A percentile compares a stretch with the other conserved stretches of the same genome.
These are phyloP conservation scores for Ahaetulla prasina DNA, from an alignment of 2,113 vertebrate species.

Conservation along the genomic window DNA sequence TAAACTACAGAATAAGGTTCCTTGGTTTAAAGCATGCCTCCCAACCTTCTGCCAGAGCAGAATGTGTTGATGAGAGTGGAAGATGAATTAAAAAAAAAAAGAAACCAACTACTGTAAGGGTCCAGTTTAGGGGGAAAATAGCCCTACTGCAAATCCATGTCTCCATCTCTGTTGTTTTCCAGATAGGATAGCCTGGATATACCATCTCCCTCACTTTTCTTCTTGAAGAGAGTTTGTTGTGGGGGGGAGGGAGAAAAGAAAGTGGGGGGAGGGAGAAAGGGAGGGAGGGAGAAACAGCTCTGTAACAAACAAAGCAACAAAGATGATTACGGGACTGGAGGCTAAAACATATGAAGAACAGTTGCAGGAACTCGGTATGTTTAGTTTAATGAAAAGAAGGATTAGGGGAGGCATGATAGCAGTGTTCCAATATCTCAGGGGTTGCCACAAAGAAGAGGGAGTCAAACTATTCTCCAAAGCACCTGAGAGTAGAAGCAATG, in stretches of 20 bases:
- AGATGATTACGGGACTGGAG: too few species aligned
- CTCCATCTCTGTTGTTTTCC: not conserved
- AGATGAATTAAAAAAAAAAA: not conserved
- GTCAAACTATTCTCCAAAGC: too few species aligned
- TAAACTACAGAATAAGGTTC: not conserved
- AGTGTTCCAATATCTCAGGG: too few species aligned
- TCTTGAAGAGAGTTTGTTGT: not conserved
- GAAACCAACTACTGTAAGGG: not conserved
- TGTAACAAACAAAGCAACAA: too few species aligned
- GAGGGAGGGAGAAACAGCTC: not conserved
- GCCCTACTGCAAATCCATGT: not conserved
- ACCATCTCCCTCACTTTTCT: not conserved
- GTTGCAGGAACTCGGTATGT: too few species aligned
- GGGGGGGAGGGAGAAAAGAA: not conserved
- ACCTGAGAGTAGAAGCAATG: too few species aligned
- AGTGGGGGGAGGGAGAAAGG: too few species aligned
- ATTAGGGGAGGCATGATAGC: too few species aligned
- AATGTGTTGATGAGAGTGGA: not conserved
- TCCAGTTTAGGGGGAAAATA: not conserved
- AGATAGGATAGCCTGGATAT: not conserved
- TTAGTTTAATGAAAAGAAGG: too few species aligned
- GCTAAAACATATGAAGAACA: too few species aligned
- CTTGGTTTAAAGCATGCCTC: not conserved
- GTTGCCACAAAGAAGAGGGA: too few species aligned
- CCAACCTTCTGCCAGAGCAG: not conserved